These are phyloP conservation scores for Theonella swinhoei DNA, from an alignment of 37 sponge, comb jelly and placozoan species.

Conservation along the genomic window DNA sequence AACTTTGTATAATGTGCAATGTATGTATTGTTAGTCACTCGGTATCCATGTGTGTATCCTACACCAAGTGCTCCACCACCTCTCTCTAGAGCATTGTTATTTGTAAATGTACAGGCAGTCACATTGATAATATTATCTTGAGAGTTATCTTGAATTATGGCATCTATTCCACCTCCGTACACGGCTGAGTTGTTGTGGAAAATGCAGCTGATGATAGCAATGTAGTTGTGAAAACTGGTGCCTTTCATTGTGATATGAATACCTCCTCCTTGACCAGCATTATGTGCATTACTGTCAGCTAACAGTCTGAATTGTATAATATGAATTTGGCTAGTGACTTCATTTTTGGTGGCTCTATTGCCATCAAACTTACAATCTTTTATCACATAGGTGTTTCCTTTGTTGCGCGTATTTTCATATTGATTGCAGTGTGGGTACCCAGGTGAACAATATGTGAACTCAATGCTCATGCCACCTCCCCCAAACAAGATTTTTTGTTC, in stretches of 20 bases:
- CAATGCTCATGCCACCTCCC: slow-evolving; percentile 28
- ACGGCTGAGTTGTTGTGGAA: neutral
- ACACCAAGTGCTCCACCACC: neutral
- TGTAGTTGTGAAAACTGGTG: neutral
- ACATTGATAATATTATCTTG: neutral
- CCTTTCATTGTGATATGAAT: neutral
- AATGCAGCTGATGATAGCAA: neutral
- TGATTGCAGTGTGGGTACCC: neutral
- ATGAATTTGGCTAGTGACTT: neutral
- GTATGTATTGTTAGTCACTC: neutral
- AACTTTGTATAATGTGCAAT: neutral
- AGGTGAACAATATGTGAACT: slow-evolving; percentile 18
- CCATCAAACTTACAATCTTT: neutral
- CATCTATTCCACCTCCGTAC: neutral
- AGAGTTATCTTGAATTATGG: neutral
- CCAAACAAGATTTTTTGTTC: neutral
- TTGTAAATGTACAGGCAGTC: neutral
- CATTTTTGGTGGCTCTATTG: neutral
- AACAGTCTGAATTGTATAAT: neutral
- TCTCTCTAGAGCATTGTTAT: neutral
- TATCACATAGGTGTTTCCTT: neutral
- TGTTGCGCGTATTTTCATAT: neutral
- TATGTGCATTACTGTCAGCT: neutral
- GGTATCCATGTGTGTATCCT: neutral
- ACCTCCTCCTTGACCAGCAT: neutral